Percentiles rank a stretch among this genome's conserved stretches.
These are phyloP conservation scores for Astreopora myriophthalma DNA, from an alignment of 64 coral and sea anemone genomes.

Conservation along the genomic window DNA sequence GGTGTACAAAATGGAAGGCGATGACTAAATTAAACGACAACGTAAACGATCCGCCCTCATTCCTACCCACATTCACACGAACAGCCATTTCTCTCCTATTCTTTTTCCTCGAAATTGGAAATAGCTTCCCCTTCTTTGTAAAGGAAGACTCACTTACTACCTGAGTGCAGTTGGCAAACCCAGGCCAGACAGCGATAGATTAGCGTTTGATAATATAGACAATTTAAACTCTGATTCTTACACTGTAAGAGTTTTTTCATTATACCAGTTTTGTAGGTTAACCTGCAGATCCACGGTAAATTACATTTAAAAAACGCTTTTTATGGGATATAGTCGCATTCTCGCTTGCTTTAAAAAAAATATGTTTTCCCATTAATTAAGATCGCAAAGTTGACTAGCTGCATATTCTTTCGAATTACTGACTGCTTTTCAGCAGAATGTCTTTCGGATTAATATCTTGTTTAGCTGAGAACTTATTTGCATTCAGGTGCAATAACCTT, in stretches of 20 bases:
- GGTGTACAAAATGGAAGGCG: neutral
- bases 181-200: neutral
- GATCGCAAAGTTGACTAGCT: neutral
- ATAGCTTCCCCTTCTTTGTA: neutral
- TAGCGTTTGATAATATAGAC: neutral
- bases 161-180: too few relatives aligned
- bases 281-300: too few relatives aligned
- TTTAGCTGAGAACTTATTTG: neutral
- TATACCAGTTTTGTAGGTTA: too few relatives aligned
- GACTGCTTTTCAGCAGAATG: neutral
- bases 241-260: too few relatives aligned
- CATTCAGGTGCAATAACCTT: neutral
- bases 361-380: too few relatives aligned
- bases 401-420: neutral
- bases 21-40: neutral
- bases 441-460: slow-evolving; percentile 1
- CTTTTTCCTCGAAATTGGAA: neutral
- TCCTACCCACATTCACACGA: neutral
- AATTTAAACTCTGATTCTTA: neutral
- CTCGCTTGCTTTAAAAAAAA: too few relatives aligned
- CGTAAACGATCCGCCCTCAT: neutral
- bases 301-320: too few relatives aligned
- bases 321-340: too few relatives aligned
- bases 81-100: neutral
- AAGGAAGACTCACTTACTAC: too few relatives aligned